phyloP scores from a whole-genome alignment of 2,113 vertebrate genomes.

The Delphinus delphis region DNA sequence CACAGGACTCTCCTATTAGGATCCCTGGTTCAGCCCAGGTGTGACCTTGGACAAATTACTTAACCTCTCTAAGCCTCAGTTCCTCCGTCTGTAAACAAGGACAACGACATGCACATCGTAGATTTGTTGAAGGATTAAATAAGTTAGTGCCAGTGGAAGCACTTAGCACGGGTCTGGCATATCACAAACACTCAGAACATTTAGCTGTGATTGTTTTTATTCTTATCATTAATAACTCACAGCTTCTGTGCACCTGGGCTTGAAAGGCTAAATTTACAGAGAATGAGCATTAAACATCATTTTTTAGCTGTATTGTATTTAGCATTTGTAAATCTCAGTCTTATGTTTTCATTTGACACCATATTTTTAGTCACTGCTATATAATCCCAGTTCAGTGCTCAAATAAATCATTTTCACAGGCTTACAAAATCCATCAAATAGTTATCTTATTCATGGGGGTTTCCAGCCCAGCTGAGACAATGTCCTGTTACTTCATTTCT shows the following conservation, averaged over 20 bases:
- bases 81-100: neutral
- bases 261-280: neutral
- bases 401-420: neutral
- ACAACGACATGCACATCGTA: neutral
- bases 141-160: rapidly evolving
- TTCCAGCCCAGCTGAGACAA: neutral
- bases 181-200: neutral
- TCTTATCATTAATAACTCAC: neutral
- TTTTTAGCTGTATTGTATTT: neutral
- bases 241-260: neutral
- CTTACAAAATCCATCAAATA: neutral
- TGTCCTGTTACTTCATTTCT: neutral
- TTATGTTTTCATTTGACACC: neutral
- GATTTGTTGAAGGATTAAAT: neutral
- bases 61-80: neutral
- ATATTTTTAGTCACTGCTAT: neutral
- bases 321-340: neutral
- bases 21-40: neutral
- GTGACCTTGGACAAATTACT: neutral
- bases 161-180: rapidly evolving
- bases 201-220: neutral
- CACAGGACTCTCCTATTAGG: neutral
- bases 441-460: neutral
- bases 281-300: neutral
- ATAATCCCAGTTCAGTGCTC: neutral